Conservation (phyloP, 2,888 invertebrate species). For the Heliconius sara region DNA sequence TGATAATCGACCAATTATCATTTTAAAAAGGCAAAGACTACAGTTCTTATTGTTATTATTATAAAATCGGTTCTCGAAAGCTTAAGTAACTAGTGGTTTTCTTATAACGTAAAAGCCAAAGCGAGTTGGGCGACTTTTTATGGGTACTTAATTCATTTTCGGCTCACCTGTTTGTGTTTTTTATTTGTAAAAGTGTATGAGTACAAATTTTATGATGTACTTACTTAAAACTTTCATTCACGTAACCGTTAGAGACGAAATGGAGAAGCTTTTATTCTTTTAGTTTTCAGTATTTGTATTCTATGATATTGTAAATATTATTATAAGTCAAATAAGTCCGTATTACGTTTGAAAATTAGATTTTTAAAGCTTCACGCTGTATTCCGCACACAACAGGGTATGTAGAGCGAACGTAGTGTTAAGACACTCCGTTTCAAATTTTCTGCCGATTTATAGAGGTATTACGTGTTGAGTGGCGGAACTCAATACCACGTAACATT, state of each 20-base stretch:
- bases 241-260: not conserved
- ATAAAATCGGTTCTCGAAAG: slow-evolving; percentile 57
- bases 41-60: slow-evolving; percentile 62
- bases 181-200: slow-evolving; percentile 20
- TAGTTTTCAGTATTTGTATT: not conserved
- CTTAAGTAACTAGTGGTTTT: slow-evolving; percentile 51
- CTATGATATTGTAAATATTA: not conserved
- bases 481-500: too few relatives aligned
- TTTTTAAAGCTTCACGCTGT: not conserved
- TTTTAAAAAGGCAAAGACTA: slow-evolving; percentile 56
- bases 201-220: slow-evolving; percentile 2
- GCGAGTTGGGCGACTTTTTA: slow-evolving; percentile 27
- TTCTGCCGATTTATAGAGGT: too few relatives aligned
- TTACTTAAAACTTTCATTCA: not conserved
- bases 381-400: too few relatives aligned
- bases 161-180: slow-evolving; percentile 20
- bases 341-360: not conserved
- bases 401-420: too few relatives aligned
- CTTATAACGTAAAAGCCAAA: slow-evolving; percentile 30
- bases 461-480: too few relatives aligned
- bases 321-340: not conserved
- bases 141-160: slow-evolving; percentile 25
- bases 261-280: not conserved
- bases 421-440: too few relatives aligned
- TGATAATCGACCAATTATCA: slow-evolving; percentile 65